Evolutionary conservation across 2,113 vertebrate species (phyloP), one percentile per base, ranked within the genome.

Genomic region (Condylura cristata): DNA sequence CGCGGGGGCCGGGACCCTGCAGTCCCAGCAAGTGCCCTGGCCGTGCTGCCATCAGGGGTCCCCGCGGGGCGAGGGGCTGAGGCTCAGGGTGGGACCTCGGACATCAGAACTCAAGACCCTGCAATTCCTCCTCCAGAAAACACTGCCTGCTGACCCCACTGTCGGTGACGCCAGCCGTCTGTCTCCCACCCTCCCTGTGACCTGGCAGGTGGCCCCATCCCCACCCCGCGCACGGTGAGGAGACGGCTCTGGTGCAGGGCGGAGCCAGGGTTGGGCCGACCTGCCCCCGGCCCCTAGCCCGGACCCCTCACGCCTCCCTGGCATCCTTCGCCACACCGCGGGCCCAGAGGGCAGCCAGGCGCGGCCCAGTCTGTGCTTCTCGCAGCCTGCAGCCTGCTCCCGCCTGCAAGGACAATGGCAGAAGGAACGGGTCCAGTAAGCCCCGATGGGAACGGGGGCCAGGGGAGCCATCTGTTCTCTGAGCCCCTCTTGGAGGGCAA

Each of bases 41-140:
- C 6, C 2, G 18, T 22, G 30, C 72, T 28, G 65, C 37, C 2
- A 41, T 32, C 3, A 8, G 39, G 0, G 39, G 85, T 58, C 39
- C 68, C 88, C 4, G n/a, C 48, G 72, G 70, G 46, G 63, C 68
- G 12, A 10, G 70, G 34, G 28, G 14, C 34, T 4, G 39, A 16
- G 18, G 65, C 32, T 70, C 0, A 0, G 34, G 76, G 8, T 7
- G 18, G 60, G 76, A 20, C 14, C 5, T n/a, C 3, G 72, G 3
- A 3, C 48, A 41, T 1, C 30, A 44, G 48, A 16, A 12, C 0
- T 37, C 1, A 0, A 0, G 20, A 17, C 2, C 32, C 20, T 17
- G 53, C 18, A 56, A 10, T 13, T 30, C 22, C 28, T 13, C 46
- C 51, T 28, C 24, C 32, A n/a, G 53, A 41, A n/a, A n/a, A 66